A percentile compares a stretch with the other conserved stretches of the same genome.
phyloP scores from a whole-genome alignment of 2,888 invertebrate species.

The Apamea anceps region DNA sequence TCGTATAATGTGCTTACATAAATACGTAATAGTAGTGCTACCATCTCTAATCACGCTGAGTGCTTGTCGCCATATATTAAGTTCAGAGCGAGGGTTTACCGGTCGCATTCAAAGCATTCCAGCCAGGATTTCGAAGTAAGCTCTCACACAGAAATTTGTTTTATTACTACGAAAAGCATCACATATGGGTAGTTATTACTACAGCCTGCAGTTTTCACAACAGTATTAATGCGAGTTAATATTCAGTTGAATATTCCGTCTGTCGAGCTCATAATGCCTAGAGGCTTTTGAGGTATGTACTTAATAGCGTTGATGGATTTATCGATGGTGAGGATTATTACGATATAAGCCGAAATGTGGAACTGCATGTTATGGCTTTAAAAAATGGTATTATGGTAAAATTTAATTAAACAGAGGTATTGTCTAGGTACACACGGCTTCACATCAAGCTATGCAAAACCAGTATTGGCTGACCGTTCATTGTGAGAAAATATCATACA shows the following conservation, averaged over 20 bases:
- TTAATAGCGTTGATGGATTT: slow-evolving; percentile 43
- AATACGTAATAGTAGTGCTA: slow-evolving; percentile 54
- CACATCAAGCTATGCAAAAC: no score
- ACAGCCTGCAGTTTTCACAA: slow-evolving; percentile 17
- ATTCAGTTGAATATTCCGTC: slow-evolving; percentile 42
- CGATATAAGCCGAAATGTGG: slow-evolving; percentile 13
- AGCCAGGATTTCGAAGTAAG: slow-evolving; percentile 72
- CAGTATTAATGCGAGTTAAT: slow-evolving; percentile 18
- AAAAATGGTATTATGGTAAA: neutral
- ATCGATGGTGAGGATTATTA: slow-evolving; percentile 27
- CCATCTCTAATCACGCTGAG: slow-evolving; percentile 84
- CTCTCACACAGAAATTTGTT: slow-evolving; percentile 67
- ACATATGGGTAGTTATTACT: slow-evolving; percentile 13
- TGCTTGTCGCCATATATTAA: slow-evolving; percentile 88
- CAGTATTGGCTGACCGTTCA: no score
- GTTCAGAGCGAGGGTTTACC: slow-evolving; percentile 80
- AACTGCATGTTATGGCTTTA: slow-evolving; percentile 11
- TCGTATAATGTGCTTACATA: slow-evolving; percentile 60
- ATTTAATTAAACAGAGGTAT: neutral
- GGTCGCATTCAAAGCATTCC: slow-evolving; percentile 75
- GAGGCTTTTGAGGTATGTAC: slow-evolving; percentile 31
- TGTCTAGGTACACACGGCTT: neutral
- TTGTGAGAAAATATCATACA: no score
- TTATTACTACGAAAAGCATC: slow-evolving; percentile 51
- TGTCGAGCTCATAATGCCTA: slow-evolving; percentile 23